phyloP scores from a whole-genome alignment of 2,888 invertebrate genomes.

The Lutraria lutraria region DNA sequence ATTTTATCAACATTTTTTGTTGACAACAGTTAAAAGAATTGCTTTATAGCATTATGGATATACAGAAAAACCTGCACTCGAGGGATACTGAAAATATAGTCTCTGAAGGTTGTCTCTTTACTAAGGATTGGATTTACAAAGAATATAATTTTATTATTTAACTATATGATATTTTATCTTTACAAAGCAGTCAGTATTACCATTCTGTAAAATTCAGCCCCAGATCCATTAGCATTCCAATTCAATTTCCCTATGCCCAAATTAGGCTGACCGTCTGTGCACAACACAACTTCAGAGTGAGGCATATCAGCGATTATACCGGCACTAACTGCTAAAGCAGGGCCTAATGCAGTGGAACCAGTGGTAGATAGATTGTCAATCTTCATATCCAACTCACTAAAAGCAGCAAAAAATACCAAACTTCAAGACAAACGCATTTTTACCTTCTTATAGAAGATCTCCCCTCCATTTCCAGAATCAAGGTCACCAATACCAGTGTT shows the following conservation, averaged over 20 bases:
- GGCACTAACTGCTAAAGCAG: constrained; percentile 79
- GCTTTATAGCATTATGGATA: too few relatives aligned
- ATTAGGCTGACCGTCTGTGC: constrained; percentile 84
- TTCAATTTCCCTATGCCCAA: constrained; percentile 75
- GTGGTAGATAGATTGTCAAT: constrained; percentile 67
- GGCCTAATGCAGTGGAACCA: constrained; percentile 82
- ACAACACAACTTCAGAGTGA: constrained; percentile 82
- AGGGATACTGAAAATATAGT: too few relatives aligned
- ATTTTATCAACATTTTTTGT: too few relatives aligned
- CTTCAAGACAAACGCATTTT: neutral
- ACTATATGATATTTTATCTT: too few relatives aligned
- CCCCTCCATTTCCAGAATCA: constrained; percentile 24
- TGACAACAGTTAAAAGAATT: too few relatives aligned
- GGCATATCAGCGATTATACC: constrained; percentile 78
- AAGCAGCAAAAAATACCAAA: constrained; percentile 20
- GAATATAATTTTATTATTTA: too few relatives aligned
- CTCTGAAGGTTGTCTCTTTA: too few relatives aligned
- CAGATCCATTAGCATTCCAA: constrained; percentile 8
- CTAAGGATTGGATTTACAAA: too few relatives aligned
- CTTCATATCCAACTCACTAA: constrained; percentile 69
- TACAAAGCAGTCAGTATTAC: constrained; percentile 48
- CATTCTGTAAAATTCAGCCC: constrained; percentile 69
- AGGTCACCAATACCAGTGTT: constrained; percentile 80
- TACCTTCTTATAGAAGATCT: constrained; percentile 64
- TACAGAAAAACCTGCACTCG: too few relatives aligned